Evolutionary conservation across 1,140 invertebrate genomes (phyloP).

Genomic region (Chironomus tepperi): DNA sequence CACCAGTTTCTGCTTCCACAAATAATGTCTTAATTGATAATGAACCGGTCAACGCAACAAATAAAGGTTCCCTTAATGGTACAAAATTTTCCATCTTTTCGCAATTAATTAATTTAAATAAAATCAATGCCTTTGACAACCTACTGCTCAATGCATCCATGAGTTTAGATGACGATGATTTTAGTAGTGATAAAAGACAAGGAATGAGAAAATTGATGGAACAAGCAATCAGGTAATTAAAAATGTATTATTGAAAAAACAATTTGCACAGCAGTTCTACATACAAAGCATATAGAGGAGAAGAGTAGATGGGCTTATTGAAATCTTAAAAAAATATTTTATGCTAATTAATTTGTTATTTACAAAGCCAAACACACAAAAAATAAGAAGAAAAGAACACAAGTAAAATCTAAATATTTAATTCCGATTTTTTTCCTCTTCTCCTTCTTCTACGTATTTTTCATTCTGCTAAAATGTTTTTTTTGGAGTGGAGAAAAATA

Average conservation of each 20-base stretch:
- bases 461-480: not conserved
- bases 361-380: not conserved
- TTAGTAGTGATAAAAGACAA: not conserved
- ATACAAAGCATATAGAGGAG: no score
- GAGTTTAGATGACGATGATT: not conserved
- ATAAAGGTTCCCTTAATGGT: not conserved
- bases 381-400: not conserved
- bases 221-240: slow-evolving; percentile 13
- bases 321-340: not conserved
- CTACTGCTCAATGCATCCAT: not conserved
- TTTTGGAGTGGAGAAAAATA: not conserved
- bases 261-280: no score
- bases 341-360: slow-evolving; percentile 10
- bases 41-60: not conserved
- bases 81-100: slow-evolving; percentile 21
- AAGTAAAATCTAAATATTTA: slow-evolving; percentile 16
- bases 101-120: slow-evolving; percentile 12
- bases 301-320: not conserved
- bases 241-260: not conserved
- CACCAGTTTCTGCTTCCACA: not conserved
- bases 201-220: slow-evolving; percentile 18
- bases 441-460: not conserved
- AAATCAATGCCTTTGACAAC: slow-evolving; percentile 18
- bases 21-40: not conserved
- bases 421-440: not conserved